These are phyloP conservation scores for Dromaius novaehollandiae DNA, from an alignment of 2,113 vertebrate genomes.

Conservation along the genomic window DNA sequence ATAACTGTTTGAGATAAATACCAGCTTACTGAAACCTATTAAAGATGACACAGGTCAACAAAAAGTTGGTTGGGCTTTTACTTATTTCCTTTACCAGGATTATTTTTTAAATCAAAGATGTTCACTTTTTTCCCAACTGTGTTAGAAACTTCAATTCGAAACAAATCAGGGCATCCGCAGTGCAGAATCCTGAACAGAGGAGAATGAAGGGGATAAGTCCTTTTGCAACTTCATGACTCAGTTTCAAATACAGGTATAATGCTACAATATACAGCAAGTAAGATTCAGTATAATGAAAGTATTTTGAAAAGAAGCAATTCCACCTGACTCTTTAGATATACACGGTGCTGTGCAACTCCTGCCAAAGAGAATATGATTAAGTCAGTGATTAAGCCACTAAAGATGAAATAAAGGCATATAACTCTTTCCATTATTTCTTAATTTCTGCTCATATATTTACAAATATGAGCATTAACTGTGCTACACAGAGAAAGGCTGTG, in stretches of 20 bases:
- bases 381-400: neutral
- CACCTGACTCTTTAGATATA: neutral
- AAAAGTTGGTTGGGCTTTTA: neutral
- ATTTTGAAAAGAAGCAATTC: neutral
- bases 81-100: neutral
- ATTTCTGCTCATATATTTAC: neutral
- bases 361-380: no score
- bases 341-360: no score
- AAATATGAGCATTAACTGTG: rapidly evolving
- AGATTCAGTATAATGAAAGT: rapidly evolving
- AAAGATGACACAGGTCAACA: neutral
- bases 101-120: neutral
- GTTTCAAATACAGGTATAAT: neutral
- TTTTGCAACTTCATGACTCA: neutral
- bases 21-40: neutral
- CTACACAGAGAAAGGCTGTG: neutral
- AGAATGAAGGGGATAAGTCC: neutral
- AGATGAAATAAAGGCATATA: neutral
- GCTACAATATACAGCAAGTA: neutral
- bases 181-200: neutral
- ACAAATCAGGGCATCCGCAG: neutral
- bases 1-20: neutral
- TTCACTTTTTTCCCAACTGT: neutral
- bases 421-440: neutral
- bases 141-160: neutral